phyloP scores from a whole-genome alignment of 92 coral and sea anemone genomes.

The Heteractis magnifica region DNA sequence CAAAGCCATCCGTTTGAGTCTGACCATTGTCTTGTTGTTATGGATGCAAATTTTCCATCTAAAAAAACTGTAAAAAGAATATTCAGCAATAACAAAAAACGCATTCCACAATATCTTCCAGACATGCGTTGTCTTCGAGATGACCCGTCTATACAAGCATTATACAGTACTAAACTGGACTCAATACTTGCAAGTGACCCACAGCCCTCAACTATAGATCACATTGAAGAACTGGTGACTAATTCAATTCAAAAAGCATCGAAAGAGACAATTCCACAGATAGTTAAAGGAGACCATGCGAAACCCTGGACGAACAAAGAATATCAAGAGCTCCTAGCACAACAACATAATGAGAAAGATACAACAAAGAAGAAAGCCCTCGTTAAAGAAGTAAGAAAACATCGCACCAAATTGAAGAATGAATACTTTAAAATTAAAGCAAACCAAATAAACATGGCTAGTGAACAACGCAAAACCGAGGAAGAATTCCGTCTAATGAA shows the following conservation, averaged over 20 bases:
- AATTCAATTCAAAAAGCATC: constrained; percentile 17
- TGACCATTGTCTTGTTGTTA: constrained; percentile 35
- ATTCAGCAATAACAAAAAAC: background rate
- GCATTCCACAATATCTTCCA: background rate
- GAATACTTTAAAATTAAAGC: background rate
- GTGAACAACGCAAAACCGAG: constrained; percentile 22
- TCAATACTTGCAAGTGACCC: background rate
- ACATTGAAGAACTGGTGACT: constrained; percentile 7
- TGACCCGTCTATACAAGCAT: constrained; percentile 18
- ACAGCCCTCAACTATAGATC: background rate
- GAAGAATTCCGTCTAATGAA: constrained; percentile 13
- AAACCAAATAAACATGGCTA: constrained; percentile 3
- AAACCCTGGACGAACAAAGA: constrained; percentile 35
- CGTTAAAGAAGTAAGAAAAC: background rate
- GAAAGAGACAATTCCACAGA: constrained; percentile 22
- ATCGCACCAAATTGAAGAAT: background rate
- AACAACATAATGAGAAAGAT: constrained; percentile 15
- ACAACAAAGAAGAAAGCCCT: constrained; percentile 26
- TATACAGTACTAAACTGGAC: constrained; percentile 15
- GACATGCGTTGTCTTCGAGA: constrained; percentile 9
- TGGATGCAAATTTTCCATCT: constrained; percentile 22
- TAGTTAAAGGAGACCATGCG: constrained; percentile 12
- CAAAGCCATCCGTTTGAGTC: constrained; percentile 28
- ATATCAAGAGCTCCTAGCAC: constrained; percentile 13
- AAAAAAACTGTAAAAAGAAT: constrained; percentile 9